Conservation (phyloP, 2,113 vertebrate genomes). For the Mohoua ochrocephala region DNA sequence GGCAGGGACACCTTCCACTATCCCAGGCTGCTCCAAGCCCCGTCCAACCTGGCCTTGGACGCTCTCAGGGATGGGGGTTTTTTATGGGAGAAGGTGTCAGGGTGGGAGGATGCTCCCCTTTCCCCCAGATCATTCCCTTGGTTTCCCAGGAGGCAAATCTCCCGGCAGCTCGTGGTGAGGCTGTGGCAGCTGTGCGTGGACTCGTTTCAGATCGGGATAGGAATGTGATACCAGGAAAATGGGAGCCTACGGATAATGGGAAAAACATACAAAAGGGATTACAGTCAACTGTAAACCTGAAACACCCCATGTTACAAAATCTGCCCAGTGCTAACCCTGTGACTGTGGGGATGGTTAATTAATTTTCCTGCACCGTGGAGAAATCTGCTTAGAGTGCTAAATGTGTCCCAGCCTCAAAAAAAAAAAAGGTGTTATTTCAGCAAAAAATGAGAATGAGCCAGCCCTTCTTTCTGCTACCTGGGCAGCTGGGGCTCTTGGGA, state of each 20-base stretch:
- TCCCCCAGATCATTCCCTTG: neutral
- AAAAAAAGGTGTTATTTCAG: neutral
- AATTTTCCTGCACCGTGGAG: neutral
- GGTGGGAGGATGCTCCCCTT: neutral
- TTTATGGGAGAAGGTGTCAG: neutral
- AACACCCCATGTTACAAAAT: neutral
- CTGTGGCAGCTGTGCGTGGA: fast-evolving
- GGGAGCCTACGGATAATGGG: neutral
- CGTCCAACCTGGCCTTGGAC: neutral
- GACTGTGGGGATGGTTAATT: neutral
- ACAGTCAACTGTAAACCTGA: neutral
- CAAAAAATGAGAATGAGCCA: neutral
- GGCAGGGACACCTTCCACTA: neutral
- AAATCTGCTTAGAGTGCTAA: neutral
- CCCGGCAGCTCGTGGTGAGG: fast-evolving
- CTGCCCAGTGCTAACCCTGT: neutral
- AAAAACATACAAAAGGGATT: neutral
- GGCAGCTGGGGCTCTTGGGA: neutral
- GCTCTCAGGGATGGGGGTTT: neutral
- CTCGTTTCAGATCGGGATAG: neutral
- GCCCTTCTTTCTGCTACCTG: neutral
- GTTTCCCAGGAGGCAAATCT: neutral
- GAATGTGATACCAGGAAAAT: neutral
- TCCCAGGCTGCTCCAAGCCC: neutral
- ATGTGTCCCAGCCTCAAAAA: neutral